Evolutionary conservation across 2,888 invertebrate genomes (phyloP).

Genomic region (Meandrusa payeni): DNA sequence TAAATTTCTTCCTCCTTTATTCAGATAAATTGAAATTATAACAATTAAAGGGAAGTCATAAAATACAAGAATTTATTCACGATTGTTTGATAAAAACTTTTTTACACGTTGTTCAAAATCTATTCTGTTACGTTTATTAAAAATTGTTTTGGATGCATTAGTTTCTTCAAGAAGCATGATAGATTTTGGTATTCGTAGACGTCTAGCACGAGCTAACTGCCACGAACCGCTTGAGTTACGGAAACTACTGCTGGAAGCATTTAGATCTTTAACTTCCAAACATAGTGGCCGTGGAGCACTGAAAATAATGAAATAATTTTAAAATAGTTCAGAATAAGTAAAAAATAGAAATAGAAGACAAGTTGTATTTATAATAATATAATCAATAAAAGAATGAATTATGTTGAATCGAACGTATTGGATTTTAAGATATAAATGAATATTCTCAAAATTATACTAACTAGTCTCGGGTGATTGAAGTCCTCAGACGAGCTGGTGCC

Average conservation of each 20-base stretch:
- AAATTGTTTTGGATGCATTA: slow-evolving; percentile 51
- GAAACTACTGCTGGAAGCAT: slow-evolving; percentile 42
- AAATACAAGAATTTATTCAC: slow-evolving; percentile 18
- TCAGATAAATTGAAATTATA: no score
- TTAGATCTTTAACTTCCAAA: slow-evolving; percentile 48
- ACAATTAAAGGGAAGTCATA: neutral
- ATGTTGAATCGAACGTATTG: no score
- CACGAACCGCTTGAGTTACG: slow-evolving; percentile 58
- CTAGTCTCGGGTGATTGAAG: slow-evolving; percentile 58
- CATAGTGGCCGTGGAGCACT: slow-evolving; percentile 56
- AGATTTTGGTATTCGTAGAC: slow-evolving; percentile 56
- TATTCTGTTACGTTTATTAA: slow-evolving; percentile 55
- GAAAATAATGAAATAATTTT: slow-evolving; percentile 22
- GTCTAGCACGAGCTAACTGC: slow-evolving; percentile 67
- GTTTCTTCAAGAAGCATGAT: slow-evolving; percentile 52
- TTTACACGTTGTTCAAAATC: slow-evolving; percentile 59
- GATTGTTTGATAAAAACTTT: slow-evolving; percentile 46
- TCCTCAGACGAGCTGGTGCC: slow-evolving; percentile 63
- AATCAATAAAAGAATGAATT: no score
- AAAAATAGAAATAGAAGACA: no score
- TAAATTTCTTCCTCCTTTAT: neutral
- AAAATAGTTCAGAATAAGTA: no score
- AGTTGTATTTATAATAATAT: no score
- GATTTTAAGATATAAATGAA: no score
- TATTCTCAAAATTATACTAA: slow-evolving; percentile 39